Percentiles rank a stretch among this genome's conserved stretches.
Conservation (phyloP, 2,113 vertebrate species). For the Daboia siamensis region DNA sequence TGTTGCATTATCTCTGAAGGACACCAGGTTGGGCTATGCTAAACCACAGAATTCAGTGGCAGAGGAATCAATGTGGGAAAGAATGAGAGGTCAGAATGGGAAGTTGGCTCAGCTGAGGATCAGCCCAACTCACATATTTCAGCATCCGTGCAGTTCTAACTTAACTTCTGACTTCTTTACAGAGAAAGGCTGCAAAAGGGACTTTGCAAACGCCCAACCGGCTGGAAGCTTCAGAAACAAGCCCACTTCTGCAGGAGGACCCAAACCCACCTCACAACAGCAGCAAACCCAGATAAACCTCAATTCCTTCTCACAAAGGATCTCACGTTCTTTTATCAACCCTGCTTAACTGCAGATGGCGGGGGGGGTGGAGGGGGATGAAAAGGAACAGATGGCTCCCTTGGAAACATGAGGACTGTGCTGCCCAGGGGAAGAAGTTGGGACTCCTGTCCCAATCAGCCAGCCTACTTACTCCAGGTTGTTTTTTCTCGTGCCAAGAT, state of each 20-base stretch:
- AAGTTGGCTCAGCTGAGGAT: not conserved
- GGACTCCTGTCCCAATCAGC: not conserved
- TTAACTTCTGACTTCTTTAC: constrained; percentile 24
- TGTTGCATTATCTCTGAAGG: not conserved
- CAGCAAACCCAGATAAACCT: constrained; percentile 8
- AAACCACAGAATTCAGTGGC: not conserved
- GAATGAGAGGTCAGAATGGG: no score
- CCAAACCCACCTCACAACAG: not conserved
- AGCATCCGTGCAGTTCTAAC: not conserved
- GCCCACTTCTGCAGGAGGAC: constrained; percentile 22
- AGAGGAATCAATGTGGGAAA: not conserved
- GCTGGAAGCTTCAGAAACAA: constrained; percentile 10
- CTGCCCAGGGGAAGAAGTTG: not conserved
- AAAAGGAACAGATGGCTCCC: not conserved
- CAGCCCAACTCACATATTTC: not conserved
- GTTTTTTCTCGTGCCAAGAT: not conserved
- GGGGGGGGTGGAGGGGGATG: accelerated
- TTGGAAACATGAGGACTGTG: not conserved
- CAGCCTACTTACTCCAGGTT: not conserved
- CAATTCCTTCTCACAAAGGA: not conserved
- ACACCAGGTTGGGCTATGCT: not conserved
- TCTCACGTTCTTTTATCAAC: accelerated
- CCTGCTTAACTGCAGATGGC: accelerated
- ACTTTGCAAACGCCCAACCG: accelerated
- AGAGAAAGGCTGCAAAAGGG: not conserved